Percentiles rank a stretch among this genome's conserved stretches.
Conservation (phyloP, 1,140 invertebrate species). For the Anoplophora glabripennis region DNA sequence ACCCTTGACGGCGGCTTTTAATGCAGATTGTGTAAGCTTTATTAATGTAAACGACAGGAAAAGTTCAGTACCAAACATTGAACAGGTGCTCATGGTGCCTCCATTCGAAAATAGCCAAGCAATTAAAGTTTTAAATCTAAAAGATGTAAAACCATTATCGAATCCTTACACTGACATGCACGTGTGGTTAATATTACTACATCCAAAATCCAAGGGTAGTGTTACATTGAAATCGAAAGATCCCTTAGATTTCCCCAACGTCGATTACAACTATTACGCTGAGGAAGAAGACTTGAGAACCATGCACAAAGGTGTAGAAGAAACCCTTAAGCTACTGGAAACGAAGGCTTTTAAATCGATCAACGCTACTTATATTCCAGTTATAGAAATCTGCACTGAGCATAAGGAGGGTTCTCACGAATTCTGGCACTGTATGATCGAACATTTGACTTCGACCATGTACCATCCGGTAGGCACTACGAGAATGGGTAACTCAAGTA, state of each 20-base stretch:
- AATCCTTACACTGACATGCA: slow-evolving; percentile 43
- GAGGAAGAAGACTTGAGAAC: slow-evolving; percentile 60
- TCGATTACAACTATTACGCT: slow-evolving; percentile 73
- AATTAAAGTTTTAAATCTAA: no score
- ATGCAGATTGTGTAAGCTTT: not conserved
- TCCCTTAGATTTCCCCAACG: slow-evolving; percentile 69
- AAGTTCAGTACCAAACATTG: no score
- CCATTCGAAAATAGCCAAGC: no score
- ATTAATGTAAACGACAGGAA: not conserved
- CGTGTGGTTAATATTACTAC: slow-evolving; percentile 60
- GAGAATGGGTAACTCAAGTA: slow-evolving; percentile 57
- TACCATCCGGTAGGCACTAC: slow-evolving; percentile 57
- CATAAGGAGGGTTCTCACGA: no score
- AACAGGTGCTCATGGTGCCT: no score
- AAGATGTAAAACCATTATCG: no score
- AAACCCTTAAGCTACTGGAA: slow-evolving; percentile 56
- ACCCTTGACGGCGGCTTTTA: slow-evolving; percentile 1
- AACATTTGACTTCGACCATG: slow-evolving; percentile 4
- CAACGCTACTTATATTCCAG: not conserved
- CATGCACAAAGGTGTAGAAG: slow-evolving; percentile 58
- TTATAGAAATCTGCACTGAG: no score
- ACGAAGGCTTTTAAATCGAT: slow-evolving; percentile 53
- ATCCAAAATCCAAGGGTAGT: slow-evolving; percentile 70
- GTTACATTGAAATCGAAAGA: slow-evolving; percentile 65
- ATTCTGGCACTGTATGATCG: slow-evolving; percentile 8